These are phyloP conservation scores for Diadophis punctatus DNA, from an alignment of 2,113 vertebrate species.

Conservation along the genomic window DNA sequence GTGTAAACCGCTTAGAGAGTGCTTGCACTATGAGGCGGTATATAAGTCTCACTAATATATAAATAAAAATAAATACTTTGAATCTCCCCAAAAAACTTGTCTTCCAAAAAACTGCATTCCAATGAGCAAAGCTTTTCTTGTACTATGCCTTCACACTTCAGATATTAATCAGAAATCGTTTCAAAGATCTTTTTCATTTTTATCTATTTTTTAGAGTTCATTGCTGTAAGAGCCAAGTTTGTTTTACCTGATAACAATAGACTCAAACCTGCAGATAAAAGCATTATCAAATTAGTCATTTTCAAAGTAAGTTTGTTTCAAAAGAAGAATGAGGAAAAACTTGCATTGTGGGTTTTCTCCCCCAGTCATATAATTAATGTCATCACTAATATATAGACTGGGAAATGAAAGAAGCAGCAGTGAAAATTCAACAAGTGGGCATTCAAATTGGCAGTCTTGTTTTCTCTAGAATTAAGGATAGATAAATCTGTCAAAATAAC, in stretches of 20 bases:
- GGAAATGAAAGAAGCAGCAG: neutral
- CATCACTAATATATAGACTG: conserved; percentile 22
- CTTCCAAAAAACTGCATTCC: neutral
- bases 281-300: conserved; percentile 2
- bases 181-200: neutral
- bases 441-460: neutral
- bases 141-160: too few relatives aligned
- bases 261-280: conserved; percentile 14
- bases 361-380: conserved; percentile 10
- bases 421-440: neutral
- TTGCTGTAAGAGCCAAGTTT: neutral
- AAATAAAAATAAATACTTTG: too few relatives aligned
- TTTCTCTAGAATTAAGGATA: neutral
- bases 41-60: too few relatives aligned
- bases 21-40: too few relatives aligned
- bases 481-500: neutral
- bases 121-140: neutral
- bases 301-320: conserved; percentile 34
- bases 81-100: neutral
- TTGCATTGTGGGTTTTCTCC: conserved; percentile 18
- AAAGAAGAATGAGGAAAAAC: conserved; percentile 21
- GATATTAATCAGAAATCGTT: neutral
- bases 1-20: too few relatives aligned
- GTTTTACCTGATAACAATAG: neutral
- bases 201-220: neutral